Percentiles rank a stretch among this genome's conserved stretches.
These are phyloP conservation scores for Laterallus jamaicensis DNA, from an alignment of 2,113 vertebrate species.

Conservation along the genomic window DNA sequence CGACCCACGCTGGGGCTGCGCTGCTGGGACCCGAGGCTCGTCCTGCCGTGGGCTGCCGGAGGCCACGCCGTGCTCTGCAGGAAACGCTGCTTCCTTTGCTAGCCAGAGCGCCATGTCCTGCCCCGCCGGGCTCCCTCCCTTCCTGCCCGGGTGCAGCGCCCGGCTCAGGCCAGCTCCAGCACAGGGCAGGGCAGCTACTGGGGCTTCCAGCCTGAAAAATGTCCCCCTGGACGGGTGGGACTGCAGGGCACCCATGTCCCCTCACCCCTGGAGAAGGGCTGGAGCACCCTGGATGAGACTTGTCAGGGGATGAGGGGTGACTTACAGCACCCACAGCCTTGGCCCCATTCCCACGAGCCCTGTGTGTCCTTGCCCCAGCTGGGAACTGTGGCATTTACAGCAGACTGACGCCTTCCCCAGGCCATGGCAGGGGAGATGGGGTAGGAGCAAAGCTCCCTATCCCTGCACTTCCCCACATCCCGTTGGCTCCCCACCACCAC, in stretches of 20 bases:
- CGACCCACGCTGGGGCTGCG: fast-evolving
- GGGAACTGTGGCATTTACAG: fast-evolving
- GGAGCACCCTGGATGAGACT: not conserved
- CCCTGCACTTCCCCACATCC: not conserved
- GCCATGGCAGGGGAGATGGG: not conserved
- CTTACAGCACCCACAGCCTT: not conserved
- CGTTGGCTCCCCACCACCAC: fast-evolving
- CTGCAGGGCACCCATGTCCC: too few relatives aligned
- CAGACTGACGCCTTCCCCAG: not conserved
- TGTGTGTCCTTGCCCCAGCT: not conserved
- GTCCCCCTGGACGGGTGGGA: not conserved
- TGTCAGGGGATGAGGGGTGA: not conserved
- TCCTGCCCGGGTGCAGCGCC: slow-evolving; percentile 4
- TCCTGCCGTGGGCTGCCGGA: not conserved
- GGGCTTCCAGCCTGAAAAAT: not conserved
- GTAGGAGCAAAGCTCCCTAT: not conserved
- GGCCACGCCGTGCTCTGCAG: not conserved
- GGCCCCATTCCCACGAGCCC: not conserved
- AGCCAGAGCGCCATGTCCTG: not conserved
- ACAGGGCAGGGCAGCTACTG: fast-evolving
- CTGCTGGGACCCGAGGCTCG: fast-evolving
- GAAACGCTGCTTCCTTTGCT: slow-evolving; percentile 11
- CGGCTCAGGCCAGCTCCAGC: not conserved
- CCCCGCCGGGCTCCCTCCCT: slow-evolving; percentile 45
- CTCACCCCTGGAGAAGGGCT: not conserved